Base-by-base conservation (phyloP, 1,140 invertebrate species). In the Drosophila sturtevanti region DNA sequence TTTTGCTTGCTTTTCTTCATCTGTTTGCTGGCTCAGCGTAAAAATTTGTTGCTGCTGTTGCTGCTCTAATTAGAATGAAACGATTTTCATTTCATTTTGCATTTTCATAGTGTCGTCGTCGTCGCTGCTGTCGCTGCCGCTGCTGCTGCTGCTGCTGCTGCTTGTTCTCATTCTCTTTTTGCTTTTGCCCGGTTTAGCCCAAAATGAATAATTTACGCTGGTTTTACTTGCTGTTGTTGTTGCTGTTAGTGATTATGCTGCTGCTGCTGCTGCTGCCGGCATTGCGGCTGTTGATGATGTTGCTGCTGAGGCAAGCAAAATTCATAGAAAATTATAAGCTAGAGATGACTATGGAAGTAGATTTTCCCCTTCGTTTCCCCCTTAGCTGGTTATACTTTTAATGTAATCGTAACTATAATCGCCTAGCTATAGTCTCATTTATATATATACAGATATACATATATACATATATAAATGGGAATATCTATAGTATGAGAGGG, bases 11-110 rank as follows among this genome's bases (percentile, higher is more conserved):
- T 48, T 14, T 41, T 56, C 71, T 44, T 41, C 74, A 66, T 77
- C 71, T 86, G 81, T 87, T 87, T 86, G 81, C 81, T 86, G 81
- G 72, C 81, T 86, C 81, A 86, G 81, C 81, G 82, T 60, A 78
- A 87, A 85, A 85, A 34, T 27, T 56, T 87, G 81, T 75, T 86
- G 81, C 81, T 56, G 54, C 16, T 87, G 81, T 71, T 86, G 81
- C 81, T 86, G 82, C 78, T 86, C 81, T 85, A 86, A 85, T 85
- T 86, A 85, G 82, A 85, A 85, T 87, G 81, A 86, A 85, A 86
- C 82, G 79, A 85, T 85, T 85, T 85, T 85, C 82, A 85, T 85
- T 85, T 85, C 72, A 76, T 76, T 75, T 75, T 85, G 68, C 81
- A 85, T 84, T 84, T 84, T 80, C 77, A 85, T 84, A 68, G 79